Evolutionary conservation across 2,888 invertebrate genomes (phyloP), one percentile per base, ranked within the genome.

Genomic region (Polyommatus iphigenia): DNA sequence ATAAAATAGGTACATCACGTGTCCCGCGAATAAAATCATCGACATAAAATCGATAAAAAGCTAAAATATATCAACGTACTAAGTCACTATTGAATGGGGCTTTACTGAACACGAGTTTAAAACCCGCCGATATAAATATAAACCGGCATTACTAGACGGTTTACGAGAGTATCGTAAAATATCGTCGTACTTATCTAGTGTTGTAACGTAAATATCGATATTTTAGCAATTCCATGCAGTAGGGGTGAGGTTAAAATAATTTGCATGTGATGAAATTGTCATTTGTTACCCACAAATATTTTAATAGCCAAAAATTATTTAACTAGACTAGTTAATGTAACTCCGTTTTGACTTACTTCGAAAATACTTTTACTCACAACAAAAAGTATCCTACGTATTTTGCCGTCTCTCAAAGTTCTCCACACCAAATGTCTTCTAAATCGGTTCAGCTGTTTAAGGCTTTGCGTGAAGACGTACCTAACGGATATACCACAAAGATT

Each of bases 161-260:
- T 75, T 75, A 75, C 75, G 75, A 75, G 24, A 75, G 46, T 75
- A 75, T 75, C 75, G 54, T 75, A 75, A 75, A 75, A 75, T 75
- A 75, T 54, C 75, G 50, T n/a, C 41, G 20, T 75, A 50, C 20
- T 50, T 46, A 24, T 54, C 29, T 75, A 75, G 75, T 75, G 75
- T 75, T 54, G 75, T 50, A 29, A 20, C 15, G 18, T 75, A 24
- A 54, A 29, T 75, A 75, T 75, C 75, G 75, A 75, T 75, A 50
- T 75, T 75, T 73, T 46, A 46, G 46, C 20, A 46, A 73, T 73
- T 67, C 29, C 46, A 73, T 24, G 20, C 4, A 3, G 54, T 54
- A 18, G 5, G 46, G 41, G 20, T 20, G 10, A 2, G 13, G 62
- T 67, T 24, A 20, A n/a, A 20, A 15, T 59, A 59, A 20, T 20